These are phyloP conservation scores for Aplodontia rufa DNA, from an alignment of 2,113 vertebrate genomes.

Conservation along the genomic window DNA sequence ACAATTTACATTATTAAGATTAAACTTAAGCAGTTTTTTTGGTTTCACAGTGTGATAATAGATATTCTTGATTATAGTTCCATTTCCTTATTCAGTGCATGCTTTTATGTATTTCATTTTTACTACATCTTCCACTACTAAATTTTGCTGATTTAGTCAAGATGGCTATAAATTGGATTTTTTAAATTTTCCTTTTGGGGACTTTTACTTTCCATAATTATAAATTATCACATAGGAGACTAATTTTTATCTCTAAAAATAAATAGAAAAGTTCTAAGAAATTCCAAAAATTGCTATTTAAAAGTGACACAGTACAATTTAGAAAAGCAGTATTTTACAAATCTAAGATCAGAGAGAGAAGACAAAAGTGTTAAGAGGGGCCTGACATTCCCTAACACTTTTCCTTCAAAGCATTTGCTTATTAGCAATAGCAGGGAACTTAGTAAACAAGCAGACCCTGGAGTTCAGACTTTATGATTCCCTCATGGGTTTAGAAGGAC, in stretches of 20 bases:
- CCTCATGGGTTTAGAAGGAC: background rate
- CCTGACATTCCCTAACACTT: background rate
- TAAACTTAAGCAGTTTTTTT: background rate
- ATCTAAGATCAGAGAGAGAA: background rate
- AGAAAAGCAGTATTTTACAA: background rate
- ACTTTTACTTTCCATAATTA: background rate
- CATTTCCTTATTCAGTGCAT: background rate
- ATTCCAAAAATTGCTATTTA: background rate
- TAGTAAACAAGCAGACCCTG: background rate
- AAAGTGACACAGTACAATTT: background rate
- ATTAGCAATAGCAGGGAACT: background rate
- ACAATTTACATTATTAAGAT: too few relatives aligned
- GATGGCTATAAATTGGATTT: background rate
- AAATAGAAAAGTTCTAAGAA: background rate
- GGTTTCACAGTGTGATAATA: background rate
- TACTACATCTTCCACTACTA: background rate
- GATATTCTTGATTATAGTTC: background rate
- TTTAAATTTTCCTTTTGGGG: background rate
- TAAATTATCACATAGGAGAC: background rate
- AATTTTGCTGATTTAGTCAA: background rate
- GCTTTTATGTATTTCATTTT: conserved; percentile 1
- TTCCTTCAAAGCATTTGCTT: background rate
- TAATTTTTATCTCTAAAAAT: background rate
- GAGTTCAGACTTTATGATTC: background rate
- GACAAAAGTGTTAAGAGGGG: background rate